Base-by-base conservation (phyloP, 2,113 vertebrate genomes). In the Apodemus speciosus region DNA sequence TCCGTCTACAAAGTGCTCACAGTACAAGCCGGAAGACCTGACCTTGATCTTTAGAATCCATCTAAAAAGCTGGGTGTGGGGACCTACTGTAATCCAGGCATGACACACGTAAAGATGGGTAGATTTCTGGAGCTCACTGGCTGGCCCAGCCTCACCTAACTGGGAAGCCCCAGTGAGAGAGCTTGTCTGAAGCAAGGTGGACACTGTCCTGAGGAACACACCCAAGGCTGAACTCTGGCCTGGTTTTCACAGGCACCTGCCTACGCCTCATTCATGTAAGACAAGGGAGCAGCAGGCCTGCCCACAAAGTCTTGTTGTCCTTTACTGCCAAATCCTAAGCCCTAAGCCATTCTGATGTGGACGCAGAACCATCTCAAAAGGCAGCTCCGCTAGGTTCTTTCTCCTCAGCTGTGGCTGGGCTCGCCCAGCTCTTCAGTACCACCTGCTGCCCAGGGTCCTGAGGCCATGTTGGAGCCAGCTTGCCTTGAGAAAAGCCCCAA, bases 351-450 rank as follows among this genome's bases (percentile, higher is more conserved):
- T 80, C 69, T 87, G 89, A 88, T 56, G 7, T 60, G 32, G 80
- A 89, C 93, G 90, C 62, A 92, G 84, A 91, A 94, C 71, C 68
- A 73, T 79, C 88, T 93, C 60, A 91, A 79, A 94, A 83, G 62
- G 64, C 72, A 89, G 49, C 56, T 68, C 9, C 2, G 68, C 53
- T 53, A 90, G 68, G 38, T 94, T 75, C 64, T 51, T 93, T 79
- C 64, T 51, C 86, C 51, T 93, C 86, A 32, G 69, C 88, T 95
- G 72, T 30, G 46, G 35, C 62, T 90, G 58, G 86, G 92, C 94
- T 92, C 83, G 56, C 32, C 35, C 75, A 85, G 46, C 58, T 88
- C 76, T 71, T 72, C 72, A 49, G 66, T 56, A 76, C 23, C 56
- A 96, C 86, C 62, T 84, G 79, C 89, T 87, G 46, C 86, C 53